Conservation (phyloP, 2,888 invertebrate genomes). For the Eristalis arbustorum region DNA sequence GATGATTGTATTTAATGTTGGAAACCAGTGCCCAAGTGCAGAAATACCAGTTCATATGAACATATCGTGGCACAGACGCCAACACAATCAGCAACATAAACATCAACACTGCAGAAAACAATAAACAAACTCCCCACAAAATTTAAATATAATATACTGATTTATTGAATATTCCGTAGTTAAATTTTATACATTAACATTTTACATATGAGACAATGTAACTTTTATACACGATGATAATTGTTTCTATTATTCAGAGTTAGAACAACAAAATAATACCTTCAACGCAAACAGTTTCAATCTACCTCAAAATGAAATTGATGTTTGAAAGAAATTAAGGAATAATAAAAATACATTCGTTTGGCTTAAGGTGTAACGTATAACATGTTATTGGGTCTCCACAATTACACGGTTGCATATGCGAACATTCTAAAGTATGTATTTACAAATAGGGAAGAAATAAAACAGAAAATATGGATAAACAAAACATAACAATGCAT, state of each 20-base stretch:
- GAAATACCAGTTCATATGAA: background rate
- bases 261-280: background rate
- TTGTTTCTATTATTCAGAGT: background rate
- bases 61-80: background rate
- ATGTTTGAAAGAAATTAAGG: background rate
- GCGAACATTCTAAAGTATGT: constrained; percentile 57
- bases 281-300: background rate
- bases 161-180: constrained; percentile 26
- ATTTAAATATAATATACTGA: constrained; percentile 28
- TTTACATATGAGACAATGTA: constrained; percentile 12
- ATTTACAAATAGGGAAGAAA: constrained; percentile 49
- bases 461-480: constrained; percentile 22
- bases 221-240: constrained; percentile 22
- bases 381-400: constrained; percentile 38
- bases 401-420: constrained; percentile 46
- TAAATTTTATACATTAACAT: constrained; percentile 16
- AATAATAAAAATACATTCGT: constrained; percentile 9
- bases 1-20: too few species aligned
- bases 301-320: background rate
- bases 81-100: background rate
- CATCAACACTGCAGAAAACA: background rate
- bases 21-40: too few species aligned
- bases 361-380: constrained; percentile 28
- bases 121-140: background rate
- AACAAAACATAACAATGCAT: constrained; percentile 50